Base-by-base conservation (phyloP, 2,888 invertebrate species). In the Acleris literana region DNA sequence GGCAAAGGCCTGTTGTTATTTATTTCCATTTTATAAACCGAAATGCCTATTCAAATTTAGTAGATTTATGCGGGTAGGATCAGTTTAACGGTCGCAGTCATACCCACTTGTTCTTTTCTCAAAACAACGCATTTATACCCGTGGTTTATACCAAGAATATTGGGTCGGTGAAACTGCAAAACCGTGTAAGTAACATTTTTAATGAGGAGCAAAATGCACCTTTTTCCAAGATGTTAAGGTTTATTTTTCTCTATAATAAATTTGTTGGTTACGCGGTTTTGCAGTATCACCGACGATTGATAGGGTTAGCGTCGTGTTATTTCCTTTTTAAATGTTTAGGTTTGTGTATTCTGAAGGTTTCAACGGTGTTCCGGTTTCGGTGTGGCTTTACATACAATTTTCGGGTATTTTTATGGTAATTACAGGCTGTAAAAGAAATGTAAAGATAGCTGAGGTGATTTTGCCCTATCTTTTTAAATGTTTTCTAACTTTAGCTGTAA, bases 61-160 rank as follows among this genome's bases (percentile, higher is more conserved):
- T 57, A 73, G 74, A 74, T 75, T 68, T 76, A 76, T 77, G 68
- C 72, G 58, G 65, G 43, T 70, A 39, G 39, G 39, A 39, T 78
- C 76, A 75, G 70, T 69, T 71, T 72, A 74, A 74, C 70, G 70
- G 65, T 60, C 69, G 63, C 44, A 33, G 60, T 55, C 56, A 56
- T 60, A 11, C 11, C 11, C 0, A 11, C 25, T 6, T 68, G 9
- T 68, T 69, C 65, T 68, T 68, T 69, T 69, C 67, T 67, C 71
- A 73, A 44, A 53, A 63, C 57, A 63, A 67, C 63, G 54, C 59
- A 39, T 49, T 53, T 18, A 17, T 18, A 49, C 29, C 13, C n/a
- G n/a, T n/a, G n/a, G 46, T 49, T 53, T 18, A 17, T 18, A 49
- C 29, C 13, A 17, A 20, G 63, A 63, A 67, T 67, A 63, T n/a